These are phyloP conservation scores for Cyclopterus lumpus DNA, from an alignment of 2,797 vertebrate genomes.

Conservation along the genomic window DNA sequence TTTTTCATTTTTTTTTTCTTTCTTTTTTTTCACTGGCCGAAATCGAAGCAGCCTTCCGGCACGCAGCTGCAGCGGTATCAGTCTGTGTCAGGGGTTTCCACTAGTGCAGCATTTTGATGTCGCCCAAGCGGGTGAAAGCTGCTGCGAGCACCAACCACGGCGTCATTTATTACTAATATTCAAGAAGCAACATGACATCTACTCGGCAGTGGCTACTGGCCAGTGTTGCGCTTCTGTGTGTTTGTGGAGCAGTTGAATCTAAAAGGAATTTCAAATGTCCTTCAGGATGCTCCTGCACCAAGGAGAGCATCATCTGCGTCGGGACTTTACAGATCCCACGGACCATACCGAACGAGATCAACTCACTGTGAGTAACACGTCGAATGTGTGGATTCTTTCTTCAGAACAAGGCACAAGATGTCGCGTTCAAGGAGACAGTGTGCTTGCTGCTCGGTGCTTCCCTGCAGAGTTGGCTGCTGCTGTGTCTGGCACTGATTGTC, in stretches of 20 bases:
- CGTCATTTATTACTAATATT: constrained; percentile 26
- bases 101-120: constrained; percentile 68
- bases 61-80: constrained; percentile 75
- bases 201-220: constrained; percentile 59
- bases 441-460: constrained; percentile 1
- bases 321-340: constrained; percentile 89
- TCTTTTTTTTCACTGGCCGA: neutral
- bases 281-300: constrained; percentile 93
- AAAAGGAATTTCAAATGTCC: constrained; percentile 88
- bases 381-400: neutral
- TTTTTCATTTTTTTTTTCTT: neutral
- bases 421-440: constrained; percentile 8
- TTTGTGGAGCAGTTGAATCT: constrained; percentile 75
- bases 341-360: constrained; percentile 90
- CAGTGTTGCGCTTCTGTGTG: constrained; percentile 73
- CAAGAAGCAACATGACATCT: constrained; percentile 68
- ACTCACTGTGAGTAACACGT: constrained; percentile 89
- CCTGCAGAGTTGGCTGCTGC: constrained; percentile 27
- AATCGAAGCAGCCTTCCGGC: constrained; percentile 42
- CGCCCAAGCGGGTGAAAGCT: constrained; percentile 35
- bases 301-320: constrained; percentile 95
- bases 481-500: constrained; percentile 29
- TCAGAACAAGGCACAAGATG: neutral
- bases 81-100: constrained; percentile 76
- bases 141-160: constrained; percentile 20